Percentiles rank a stretch among this genome's conserved stretches.
Evolutionary conservation across 2,888 invertebrate species (phyloP).

Genomic region (Lottia gigantea): DNA sequence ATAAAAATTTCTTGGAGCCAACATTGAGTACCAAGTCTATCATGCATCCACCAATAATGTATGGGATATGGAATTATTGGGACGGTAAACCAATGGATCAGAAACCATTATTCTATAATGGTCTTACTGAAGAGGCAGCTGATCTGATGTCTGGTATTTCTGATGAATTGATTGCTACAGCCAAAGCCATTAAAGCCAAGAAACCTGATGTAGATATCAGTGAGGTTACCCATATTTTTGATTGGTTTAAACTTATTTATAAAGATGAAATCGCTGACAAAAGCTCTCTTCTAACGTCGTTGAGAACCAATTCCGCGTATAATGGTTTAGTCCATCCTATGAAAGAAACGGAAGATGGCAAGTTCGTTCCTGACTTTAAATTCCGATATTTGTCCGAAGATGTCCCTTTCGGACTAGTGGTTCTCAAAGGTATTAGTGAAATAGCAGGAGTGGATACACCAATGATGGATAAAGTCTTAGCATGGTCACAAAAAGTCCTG

Average conservation of each 20-base stretch:
- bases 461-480: slow-evolving; percentile 43
- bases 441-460: slow-evolving; percentile 49
- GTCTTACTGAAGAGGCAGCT: slow-evolving; percentile 44
- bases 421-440: slow-evolving; percentile 50
- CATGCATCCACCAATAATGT: slow-evolving; percentile 54
- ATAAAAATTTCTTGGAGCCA: slow-evolving; percentile 48
- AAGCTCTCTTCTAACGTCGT: slow-evolving; percentile 33
- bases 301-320: slow-evolving; percentile 49
- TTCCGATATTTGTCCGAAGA: slow-evolving; percentile 54
- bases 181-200: slow-evolving; percentile 39
- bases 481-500: slow-evolving; percentile 49
- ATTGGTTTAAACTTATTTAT: slow-evolving; percentile 48
- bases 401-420: slow-evolving; percentile 50
- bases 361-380: slow-evolving; percentile 47
- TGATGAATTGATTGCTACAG: slow-evolving; percentile 47
- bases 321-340: slow-evolving; percentile 50
- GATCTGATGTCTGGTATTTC: slow-evolving; percentile 42
- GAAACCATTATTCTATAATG: slow-evolving; percentile 55
- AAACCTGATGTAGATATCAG: slow-evolving; percentile 40
- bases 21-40: slow-evolving; percentile 52
- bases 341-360: slow-evolving; percentile 38
- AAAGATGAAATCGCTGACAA: slow-evolving; percentile 40
- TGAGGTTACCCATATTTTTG: slow-evolving; percentile 44
- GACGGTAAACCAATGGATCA: slow-evolving; percentile 44
- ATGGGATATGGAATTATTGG: slow-evolving; percentile 50